Base-by-base conservation (phyloP, 2,888 invertebrate genomes). In the Hypomecis atomaria region DNA sequence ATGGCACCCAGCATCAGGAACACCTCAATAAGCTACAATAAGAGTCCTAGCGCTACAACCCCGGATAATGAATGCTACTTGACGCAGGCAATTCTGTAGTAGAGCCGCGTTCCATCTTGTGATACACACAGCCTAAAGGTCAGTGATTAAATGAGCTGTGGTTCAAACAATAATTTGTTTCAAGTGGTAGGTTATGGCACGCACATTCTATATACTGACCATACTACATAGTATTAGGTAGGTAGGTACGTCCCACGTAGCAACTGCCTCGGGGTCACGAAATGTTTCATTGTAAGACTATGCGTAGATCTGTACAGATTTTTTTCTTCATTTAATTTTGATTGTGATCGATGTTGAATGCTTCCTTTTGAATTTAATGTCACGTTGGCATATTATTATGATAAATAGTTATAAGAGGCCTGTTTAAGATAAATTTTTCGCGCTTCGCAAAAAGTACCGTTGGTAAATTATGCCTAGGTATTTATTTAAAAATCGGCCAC, bases 101-200 rank as follows among this genome's bases (percentile, higher is more conserved):
- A 23, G 23, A 23, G 23, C 3, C 23, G 23, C 23, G 23, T 23
- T 23, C 3, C 23, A 23, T 23, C 23, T 2, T 23, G 23, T 23
- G 23, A 23, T 23, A 23, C 23, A 23, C 3, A 23, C 23, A 23
- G 23, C 23, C 23, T 23, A 53, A 52, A 40, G 40, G 52, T 59
- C 53, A 45, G 9, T 38, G 33, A 34, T 38, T 47, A 52, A 59
- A 53, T 38, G 34, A 59, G 44, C 45, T 33, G 23, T 40, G 33
- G 38, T 52, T 47, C 58, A 48, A 55, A 8, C 50, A 48, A 60
- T 23, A 42, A 60, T 60, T 60, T 48, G n/a, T 60, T 40, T 54
- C 53, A 60, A 60, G 60, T 54, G 60, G 48, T 60, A 60, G 60
- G 60, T 60, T 60, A 60, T 49, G 47, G 54, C 36, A 48, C 34